phyloP scores from a whole-genome alignment of 2,888 invertebrate genomes.

The Lissocephala sabroskyi region DNA sequence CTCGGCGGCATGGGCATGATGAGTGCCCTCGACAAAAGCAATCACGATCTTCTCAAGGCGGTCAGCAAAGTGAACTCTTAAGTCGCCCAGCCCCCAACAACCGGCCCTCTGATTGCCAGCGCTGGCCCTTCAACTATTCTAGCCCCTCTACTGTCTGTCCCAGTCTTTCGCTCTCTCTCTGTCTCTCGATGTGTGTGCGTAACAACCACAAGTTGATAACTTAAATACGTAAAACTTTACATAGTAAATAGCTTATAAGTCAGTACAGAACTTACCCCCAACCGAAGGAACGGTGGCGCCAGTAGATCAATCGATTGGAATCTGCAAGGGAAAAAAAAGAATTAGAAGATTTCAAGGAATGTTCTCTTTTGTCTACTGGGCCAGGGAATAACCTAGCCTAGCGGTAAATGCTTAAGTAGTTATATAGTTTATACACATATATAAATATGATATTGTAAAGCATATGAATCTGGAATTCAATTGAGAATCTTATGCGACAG shows the following conservation, averaged over 20 bases:
- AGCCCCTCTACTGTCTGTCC: too few relatives aligned
- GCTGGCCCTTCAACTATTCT: too few relatives aligned
- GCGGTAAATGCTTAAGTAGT: conserved; percentile 46
- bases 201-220: conserved; percentile 62
- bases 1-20: conserved; percentile 73
- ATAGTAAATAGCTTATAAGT: conserved; percentile 69
- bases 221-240: conserved; percentile 70
- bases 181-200: too few relatives aligned
- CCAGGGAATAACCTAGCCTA: conserved; percentile 19
- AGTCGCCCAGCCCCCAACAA: conserved; percentile 41
- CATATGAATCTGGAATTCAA: conserved; percentile 13
- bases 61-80: conserved; percentile 73
- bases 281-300: too few relatives aligned
- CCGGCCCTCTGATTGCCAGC: too few relatives aligned
- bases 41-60: conserved; percentile 72
- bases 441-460: too few relatives aligned
- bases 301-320: too few relatives aligned
- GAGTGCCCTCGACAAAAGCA: conserved; percentile 72
- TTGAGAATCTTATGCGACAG: background rate
- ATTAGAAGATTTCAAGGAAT: too few relatives aligned
- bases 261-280: background rate
- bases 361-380: too few relatives aligned
- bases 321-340: too few relatives aligned
- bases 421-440: conserved; percentile 1
- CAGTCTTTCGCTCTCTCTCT: too few relatives aligned